Evolutionary conservation across 2,888 invertebrate genomes (phyloP).

Genomic region (Plebejus anna): DNA sequence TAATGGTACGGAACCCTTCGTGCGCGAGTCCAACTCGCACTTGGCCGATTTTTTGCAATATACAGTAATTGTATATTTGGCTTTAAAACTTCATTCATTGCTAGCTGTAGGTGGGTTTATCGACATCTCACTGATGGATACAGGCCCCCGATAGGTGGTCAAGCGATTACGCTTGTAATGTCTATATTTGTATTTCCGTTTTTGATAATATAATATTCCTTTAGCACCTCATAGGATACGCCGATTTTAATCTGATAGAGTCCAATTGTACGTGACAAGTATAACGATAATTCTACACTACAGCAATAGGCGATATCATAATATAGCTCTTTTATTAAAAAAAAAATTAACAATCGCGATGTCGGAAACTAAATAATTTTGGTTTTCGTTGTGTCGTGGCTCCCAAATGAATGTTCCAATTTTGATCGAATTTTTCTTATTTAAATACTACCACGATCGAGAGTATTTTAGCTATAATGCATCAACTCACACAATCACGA

Average conservation of each 20-base stretch:
- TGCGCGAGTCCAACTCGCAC: too few relatives aligned
- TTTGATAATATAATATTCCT: slow-evolving; percentile 12
- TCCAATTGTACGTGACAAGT: background rate
- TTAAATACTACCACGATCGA: too few relatives aligned
- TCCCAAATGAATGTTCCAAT: too few relatives aligned
- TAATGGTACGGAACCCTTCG: too few relatives aligned
- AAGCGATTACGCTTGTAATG: slow-evolving; percentile 1
- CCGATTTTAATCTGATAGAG: background rate
- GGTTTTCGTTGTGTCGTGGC: too few relatives aligned
- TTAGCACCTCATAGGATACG: background rate
- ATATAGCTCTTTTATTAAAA: background rate
- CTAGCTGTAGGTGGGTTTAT: background rate
- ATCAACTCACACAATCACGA: too few relatives aligned
- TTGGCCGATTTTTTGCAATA: background rate
- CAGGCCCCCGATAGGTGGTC: background rate
- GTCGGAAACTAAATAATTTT: too few relatives aligned
- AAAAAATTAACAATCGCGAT: background rate
- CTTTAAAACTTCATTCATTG: background rate
- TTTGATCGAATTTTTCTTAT: too few relatives aligned
- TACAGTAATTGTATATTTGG: background rate
- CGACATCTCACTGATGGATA: background rate
- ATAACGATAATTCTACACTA: background rate
- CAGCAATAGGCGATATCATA: background rate
- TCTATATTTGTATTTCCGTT: slow-evolving; percentile 25
- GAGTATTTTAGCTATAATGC: too few relatives aligned